These are phyloP conservation scores for Apeira syringaria DNA, from an alignment of 2,888 invertebrate species.

Conservation along the genomic window DNA sequence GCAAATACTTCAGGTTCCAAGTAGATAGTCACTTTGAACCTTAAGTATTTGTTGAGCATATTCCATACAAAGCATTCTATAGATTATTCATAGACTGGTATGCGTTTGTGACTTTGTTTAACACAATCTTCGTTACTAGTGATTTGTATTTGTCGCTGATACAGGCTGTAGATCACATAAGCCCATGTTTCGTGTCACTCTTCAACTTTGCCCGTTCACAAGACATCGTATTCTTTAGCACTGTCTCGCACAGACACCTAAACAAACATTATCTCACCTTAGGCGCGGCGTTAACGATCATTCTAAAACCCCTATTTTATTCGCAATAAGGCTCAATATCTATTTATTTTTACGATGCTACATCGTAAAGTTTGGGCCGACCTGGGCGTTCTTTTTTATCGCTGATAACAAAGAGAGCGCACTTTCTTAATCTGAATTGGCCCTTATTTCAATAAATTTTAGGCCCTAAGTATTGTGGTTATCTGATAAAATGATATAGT, in stretches of 20 bases:
- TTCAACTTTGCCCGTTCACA: no score
- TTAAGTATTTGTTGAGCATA: no score
- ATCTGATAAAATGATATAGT: slow-evolving; percentile 1
- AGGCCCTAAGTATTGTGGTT: neutral
- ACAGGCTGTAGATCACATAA: no score
- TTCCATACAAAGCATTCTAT: no score
- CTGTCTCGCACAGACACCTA: slow-evolving; percentile 7
- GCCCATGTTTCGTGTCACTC: no score
- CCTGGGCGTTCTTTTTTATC: slow-evolving; percentile 30
- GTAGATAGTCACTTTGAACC: no score
- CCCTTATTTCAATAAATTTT: slow-evolving; percentile 15
- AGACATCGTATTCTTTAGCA: no score
- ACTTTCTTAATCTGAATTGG: slow-evolving; percentile 20
- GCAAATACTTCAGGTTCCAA: no score
- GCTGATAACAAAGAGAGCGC: slow-evolving; percentile 27
- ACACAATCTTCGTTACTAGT: no score
- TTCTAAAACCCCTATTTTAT: slow-evolving; percentile 23
- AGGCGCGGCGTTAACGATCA: slow-evolving; percentile 19
- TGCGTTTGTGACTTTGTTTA: no score
- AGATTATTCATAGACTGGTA: no score
- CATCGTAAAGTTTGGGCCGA: slow-evolving; percentile 25
- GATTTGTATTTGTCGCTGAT: no score
- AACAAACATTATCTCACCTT: slow-evolving; percentile 32
- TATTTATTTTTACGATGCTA: slow-evolving; percentile 22
- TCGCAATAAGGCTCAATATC: slow-evolving; percentile 29